Evolutionary conservation across 2,113 vertebrate species (phyloP).

Genomic region (Orcinus orca): DNA sequence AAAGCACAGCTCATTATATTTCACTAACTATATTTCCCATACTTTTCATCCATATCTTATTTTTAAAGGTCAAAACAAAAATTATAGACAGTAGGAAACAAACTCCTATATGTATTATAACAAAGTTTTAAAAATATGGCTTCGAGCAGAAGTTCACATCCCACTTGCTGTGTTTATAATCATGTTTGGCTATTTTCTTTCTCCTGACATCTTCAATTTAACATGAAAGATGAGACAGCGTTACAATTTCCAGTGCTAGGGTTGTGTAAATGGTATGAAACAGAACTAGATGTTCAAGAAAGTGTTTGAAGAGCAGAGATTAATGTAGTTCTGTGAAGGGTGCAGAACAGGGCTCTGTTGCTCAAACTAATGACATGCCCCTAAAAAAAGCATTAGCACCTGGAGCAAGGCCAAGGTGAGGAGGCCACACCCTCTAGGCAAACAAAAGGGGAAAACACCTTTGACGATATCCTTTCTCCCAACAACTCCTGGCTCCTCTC

Average conservation of each 20-base stretch:
- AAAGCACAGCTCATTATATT: neutral
- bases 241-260: neutral
- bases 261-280: conserved; percentile 27
- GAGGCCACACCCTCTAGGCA: neutral
- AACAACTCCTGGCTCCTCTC: neutral
- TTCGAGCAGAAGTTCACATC: neutral
- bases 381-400: conserved; percentile 30
- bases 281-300: conserved; percentile 37
- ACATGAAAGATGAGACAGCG: neutral
- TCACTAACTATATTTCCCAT: neutral
- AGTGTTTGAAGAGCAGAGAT: conserved; percentile 50
- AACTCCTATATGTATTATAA: neutral
- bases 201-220: neutral
- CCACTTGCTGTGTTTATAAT: neutral
- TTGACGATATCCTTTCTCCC: neutral
- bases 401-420: neutral
- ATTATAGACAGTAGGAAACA: neutral
- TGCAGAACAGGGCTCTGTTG: conserved; percentile 1
- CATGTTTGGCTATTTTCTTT: neutral
- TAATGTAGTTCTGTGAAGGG: conserved; percentile 36
- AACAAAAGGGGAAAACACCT: neutral
- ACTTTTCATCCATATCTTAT: neutral
- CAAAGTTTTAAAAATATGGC: neutral
- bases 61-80: neutral
- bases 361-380: conserved; percentile 29